Base-by-base conservation (phyloP, 2,888 invertebrate genomes). In the Bellardia pandia region DNA sequence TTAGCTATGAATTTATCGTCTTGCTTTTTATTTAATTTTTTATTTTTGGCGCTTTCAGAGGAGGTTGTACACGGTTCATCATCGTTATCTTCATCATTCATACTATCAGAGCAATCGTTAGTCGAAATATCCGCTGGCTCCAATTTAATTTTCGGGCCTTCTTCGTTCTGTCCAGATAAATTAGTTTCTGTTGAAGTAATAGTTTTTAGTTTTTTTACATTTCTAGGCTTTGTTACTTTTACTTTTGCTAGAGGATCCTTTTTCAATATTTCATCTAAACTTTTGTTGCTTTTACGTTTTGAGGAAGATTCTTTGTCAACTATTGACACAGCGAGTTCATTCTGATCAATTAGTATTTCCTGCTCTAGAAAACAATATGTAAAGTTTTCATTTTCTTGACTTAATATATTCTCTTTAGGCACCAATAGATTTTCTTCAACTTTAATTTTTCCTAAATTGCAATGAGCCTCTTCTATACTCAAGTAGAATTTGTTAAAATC, bases 1-100 rank as follows among this genome's bases (percentile, higher is more conserved):
- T 91, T 88, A 14, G 90, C 88, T 8, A 92, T 91, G 56, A 92
- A 90, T 51, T 90, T 88, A 80, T 92, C 92, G 74, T 90, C 90
- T 37, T 91, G 89, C 42, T 87, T 88, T 51, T 91, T 91, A 53
- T 90, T 90, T 91, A 48, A 90, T 90, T 14, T 90, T 92, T 40
- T 14, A 13, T 42, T 91, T 90, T 2, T 90, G 90, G 37, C 89
- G 60, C 8, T 16, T 16, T n/a, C 16, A 13, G 45, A 45, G 45
- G 45, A 45, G 13, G 11, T 45, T 11, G 11, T 45, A 13, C 13
- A 2, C 13, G 13, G 45, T 45, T 45, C 45, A 13, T 64, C 72
- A 48, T 88, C 89, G 14, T 72, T 85, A 71, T 90, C 91, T 72
- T 92, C 91, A 3, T 91, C 91, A 37, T 60, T 45, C 13, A 45